These are phyloP conservation scores for Helicoverpa zea DNA, from an alignment of 1,140 invertebrate genomes.

Conservation along the genomic window DNA sequence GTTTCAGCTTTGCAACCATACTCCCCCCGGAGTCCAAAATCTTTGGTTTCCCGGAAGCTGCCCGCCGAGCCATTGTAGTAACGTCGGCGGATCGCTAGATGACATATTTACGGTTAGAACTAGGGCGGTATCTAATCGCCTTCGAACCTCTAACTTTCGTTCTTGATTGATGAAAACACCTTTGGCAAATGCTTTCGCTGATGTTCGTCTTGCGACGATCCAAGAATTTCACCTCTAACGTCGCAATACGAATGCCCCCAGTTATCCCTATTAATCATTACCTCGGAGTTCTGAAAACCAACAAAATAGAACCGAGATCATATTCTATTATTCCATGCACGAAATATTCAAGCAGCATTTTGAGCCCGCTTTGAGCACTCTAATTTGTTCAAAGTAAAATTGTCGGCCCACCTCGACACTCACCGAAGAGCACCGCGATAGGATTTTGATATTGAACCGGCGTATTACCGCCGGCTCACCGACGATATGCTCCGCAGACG, in stretches of 20 bases:
- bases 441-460: constrained; percentile 82
- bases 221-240: constrained; percentile 93
- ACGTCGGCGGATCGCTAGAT: constrained; percentile 90
- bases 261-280: constrained; percentile 93
- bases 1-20: constrained; percentile 97
- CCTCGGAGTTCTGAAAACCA: constrained; percentile 90
- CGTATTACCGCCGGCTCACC: constrained; percentile 77
- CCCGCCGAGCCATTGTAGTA: constrained; percentile 88
- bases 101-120: constrained; percentile 95
- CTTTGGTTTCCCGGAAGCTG: constrained; percentile 91
- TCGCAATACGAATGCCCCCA: constrained; percentile 91
- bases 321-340: constrained; percentile 94
- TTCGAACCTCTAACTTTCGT: constrained; percentile 94
- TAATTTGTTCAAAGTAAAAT: constrained; percentile 95
- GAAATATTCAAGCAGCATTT: constrained; percentile 90
- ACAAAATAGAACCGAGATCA: constrained; percentile 93
- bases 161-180: constrained; percentile 95
- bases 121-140: constrained; percentile 94
- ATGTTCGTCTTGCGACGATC: constrained; percentile 92
- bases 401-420: constrained; percentile 89
- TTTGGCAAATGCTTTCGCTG: constrained; percentile 93
- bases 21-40: constrained; percentile 95
- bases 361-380: constrained; percentile 93
- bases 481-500: constrained; percentile 82
- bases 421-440: constrained; percentile 87